Conservation (phyloP, 2,888 invertebrate species). For the Cryptus viduatorius region DNA sequence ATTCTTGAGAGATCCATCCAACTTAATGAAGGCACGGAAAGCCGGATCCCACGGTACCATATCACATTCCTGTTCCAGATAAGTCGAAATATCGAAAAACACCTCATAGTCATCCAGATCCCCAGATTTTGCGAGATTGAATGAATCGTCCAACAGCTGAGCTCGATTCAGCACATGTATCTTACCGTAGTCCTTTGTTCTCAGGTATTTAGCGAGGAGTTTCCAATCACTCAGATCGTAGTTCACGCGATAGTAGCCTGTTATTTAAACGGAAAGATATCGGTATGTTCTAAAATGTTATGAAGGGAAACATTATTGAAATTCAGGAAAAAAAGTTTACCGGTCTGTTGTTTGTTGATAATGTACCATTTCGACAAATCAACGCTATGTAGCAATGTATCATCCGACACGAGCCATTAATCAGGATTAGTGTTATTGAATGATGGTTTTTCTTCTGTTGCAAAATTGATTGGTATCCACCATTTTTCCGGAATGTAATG, state of each 20-base stretch:
- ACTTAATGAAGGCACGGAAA: too few species aligned
- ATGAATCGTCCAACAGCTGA: conserved; percentile 86
- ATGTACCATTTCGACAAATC: conserved; percentile 87
- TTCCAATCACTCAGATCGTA: conserved; percentile 83
- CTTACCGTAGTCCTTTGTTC: conserved; percentile 13
- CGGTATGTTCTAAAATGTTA: too few species aligned
- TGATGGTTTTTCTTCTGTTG: conserved; percentile 70
- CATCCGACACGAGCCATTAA: conserved; percentile 85
- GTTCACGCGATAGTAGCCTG: conserved; percentile 83
- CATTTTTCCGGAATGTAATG: conserved; percentile 66
- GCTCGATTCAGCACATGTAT: conserved; percentile 85
- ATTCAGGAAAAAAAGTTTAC: conserved; percentile 78
- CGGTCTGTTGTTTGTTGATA: conserved; percentile 88
- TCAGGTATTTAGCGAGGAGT: conserved; percentile 75
- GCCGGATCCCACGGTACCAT: conserved; percentile 90
- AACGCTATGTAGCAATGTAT: conserved; percentile 80
- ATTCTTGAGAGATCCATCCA: too few species aligned
- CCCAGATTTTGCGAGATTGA: conserved; percentile 83
- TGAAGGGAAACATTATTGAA: neutral
- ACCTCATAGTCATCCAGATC: conserved; percentile 84
- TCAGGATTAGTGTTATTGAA: conserved; percentile 86
- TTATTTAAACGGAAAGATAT: too few species aligned
- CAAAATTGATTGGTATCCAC: conserved; percentile 80
- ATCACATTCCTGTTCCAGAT: conserved; percentile 87
- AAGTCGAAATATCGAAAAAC: conserved; percentile 85